These are phyloP conservation scores for Meiosimyza platycephala DNA, from an alignment of 2,888 invertebrate genomes.

Conservation along the genomic window DNA sequence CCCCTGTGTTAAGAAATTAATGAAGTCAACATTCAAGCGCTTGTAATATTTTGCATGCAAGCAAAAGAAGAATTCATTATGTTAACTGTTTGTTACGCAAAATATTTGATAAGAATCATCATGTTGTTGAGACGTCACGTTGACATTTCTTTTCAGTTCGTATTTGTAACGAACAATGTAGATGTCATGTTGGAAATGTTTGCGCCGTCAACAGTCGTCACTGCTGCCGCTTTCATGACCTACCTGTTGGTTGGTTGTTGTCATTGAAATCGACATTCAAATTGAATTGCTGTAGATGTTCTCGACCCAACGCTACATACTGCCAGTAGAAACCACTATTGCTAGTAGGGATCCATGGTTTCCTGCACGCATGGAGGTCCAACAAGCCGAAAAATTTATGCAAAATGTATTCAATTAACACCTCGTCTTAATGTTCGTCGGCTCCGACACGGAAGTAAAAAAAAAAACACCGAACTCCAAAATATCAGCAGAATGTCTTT, in stretches of 20 bases:
- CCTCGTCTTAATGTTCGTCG: slow-evolving; percentile 52
- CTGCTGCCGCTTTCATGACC: slow-evolving; percentile 4
- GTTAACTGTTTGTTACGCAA: no score
- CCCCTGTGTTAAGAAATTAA: no score
- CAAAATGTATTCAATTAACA: slow-evolving; percentile 68
- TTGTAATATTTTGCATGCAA: no score
- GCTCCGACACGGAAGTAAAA: slow-evolving; percentile 28
- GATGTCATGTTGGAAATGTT: slow-evolving; percentile 21
- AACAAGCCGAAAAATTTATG: slow-evolving; percentile 58
- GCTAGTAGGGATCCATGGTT: neutral
- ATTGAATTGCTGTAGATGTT: neutral
- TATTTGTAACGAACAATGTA: slow-evolving; percentile 47
- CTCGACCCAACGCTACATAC: slow-evolving; percentile 4
- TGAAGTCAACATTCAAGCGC: no score
- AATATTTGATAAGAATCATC: no score
- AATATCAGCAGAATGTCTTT: slow-evolving; percentile 31
- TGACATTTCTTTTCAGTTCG: slow-evolving; percentile 55
- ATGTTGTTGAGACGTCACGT: slow-evolving; percentile 58
- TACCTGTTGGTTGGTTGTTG: slow-evolving; percentile 12
- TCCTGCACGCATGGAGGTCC: slow-evolving; percentile 40
- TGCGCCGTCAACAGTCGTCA: neutral
- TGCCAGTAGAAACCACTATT: neutral
- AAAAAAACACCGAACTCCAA: slow-evolving; percentile 25
- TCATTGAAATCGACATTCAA: slow-evolving; percentile 1
- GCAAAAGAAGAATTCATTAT: no score